A percentile compares a stretch with the other conserved stretches of the same genome.
These are phyloP conservation scores for Muscicapa comitata DNA, from an alignment of 2,797 vertebrate species.

Conservation along the genomic window DNA sequence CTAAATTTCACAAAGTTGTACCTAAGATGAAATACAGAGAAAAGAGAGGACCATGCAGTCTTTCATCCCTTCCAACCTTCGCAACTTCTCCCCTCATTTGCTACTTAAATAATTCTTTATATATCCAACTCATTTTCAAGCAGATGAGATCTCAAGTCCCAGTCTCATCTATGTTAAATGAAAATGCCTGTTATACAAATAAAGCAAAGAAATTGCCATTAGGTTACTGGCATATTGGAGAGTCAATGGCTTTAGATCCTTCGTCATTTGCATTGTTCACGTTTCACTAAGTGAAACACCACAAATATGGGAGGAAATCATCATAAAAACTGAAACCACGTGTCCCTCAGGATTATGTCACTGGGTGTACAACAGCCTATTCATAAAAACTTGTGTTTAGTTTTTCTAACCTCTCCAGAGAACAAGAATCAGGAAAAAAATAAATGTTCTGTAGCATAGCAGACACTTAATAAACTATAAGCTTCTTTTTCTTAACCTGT, in stretches of 20 bases:
- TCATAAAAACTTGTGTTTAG: not conserved
- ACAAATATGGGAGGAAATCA: not conserved
- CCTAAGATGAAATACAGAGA: not conserved
- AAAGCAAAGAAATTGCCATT: not conserved
- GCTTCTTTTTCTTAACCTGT: not conserved
- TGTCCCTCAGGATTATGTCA: not conserved
- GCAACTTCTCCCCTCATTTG: not conserved
- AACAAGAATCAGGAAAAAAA: not conserved
- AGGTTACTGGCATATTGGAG: not conserved
- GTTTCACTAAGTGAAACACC: not conserved
- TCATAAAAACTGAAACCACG: not conserved
- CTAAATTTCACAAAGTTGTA: not conserved
- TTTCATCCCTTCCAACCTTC: not conserved
- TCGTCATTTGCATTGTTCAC: rapidly evolving
- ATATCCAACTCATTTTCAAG: not conserved
- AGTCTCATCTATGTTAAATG: not conserved
- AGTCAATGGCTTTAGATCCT: not conserved
- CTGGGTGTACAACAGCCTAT: not conserved
- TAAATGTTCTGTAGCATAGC: not conserved
- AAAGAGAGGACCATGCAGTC: not conserved
- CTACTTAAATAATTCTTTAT: not conserved
- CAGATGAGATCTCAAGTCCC: not conserved
- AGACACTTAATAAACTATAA: not conserved
- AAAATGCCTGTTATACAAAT: not conserved
- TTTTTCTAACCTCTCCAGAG: not conserved